A percentile compares a stretch with the other conserved stretches of the same genome.
These are phyloP conservation scores for Bufo gargarizans DNA, from an alignment of 2,113 vertebrate genomes.

Conservation along the genomic window DNA sequence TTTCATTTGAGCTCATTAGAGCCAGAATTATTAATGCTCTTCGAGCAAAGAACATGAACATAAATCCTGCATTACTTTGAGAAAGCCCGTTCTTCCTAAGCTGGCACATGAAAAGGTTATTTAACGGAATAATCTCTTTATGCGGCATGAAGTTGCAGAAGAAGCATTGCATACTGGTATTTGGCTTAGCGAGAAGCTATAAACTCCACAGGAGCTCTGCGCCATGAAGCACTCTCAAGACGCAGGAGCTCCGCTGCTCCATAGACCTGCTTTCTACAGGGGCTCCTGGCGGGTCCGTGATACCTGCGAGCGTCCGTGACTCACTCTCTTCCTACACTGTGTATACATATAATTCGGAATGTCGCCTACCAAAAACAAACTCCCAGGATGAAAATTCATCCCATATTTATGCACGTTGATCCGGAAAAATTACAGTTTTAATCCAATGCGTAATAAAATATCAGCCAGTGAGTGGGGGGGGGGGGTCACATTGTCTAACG, in stretches of 20 bases:
- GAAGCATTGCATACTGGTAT: not conserved
- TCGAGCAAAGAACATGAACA: not conserved
- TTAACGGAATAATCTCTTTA: slow-evolving; percentile 26
- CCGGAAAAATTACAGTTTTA: not conserved
- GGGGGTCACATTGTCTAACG: too few species aligned
- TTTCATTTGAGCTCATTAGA: not conserved
- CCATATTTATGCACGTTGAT: not conserved
- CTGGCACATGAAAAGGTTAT: slow-evolving; percentile 13
- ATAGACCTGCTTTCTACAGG: not conserved
- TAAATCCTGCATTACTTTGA: not conserved
- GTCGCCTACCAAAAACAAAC: not conserved
- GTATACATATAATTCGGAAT: not conserved
- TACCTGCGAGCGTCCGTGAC: slow-evolving; percentile 9
- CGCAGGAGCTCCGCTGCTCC: not conserved
- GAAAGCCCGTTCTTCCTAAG: not conserved
- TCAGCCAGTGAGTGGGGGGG: too few species aligned
- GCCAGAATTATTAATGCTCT: not conserved
- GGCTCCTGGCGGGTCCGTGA: not conserved
- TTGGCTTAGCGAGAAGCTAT: slow-evolving; percentile 10
- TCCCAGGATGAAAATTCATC: not conserved
- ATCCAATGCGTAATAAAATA: not conserved
- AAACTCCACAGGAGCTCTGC: not conserved
- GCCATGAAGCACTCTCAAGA: not conserved
- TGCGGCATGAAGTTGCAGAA: not conserved
- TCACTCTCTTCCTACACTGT: slow-evolving; percentile 7